Evolutionary conservation across 2,888 invertebrate species (phyloP), one percentile per base, ranked within the genome.

Genomic region (Cantharis lateralis): DNA sequence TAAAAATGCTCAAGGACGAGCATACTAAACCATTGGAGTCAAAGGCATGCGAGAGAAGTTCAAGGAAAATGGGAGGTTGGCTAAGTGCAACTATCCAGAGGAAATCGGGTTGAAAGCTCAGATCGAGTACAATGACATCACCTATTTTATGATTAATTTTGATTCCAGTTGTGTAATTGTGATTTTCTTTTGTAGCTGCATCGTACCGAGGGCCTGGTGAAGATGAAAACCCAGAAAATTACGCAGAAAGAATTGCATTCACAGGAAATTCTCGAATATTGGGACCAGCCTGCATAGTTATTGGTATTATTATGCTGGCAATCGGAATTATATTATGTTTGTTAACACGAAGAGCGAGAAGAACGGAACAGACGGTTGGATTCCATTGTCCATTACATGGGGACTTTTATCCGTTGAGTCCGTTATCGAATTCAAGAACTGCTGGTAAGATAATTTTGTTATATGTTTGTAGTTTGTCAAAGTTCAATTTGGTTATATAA

Each of bases 361-460:
- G 91, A 72, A 89, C 92, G 62, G 93, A 93, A 83, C 91, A 93
- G 74, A 90, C 93, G 66, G 90, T 94, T 78, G 94, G 94, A 74
- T 94, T 94, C 89, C 94, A 94, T 87, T 94, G 94, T 87, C 94
- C 94, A 26, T 90, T 94, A 68, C 94, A 94, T 83, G 94, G 94
- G 7, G 94, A 94, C 88, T 94, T 94, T 87, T 94, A 93, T 85
- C 94, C 94, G 3, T 88, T 93, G 62, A 93, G 93, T 85, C 93
- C 93, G 20, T 91, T 92, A 77, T 91, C 90, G 76, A 87, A 87
- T 82, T 87, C 87, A 75, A 86, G 84, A 82, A 87, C 87, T 70
- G 83, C 87, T 79, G 87, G 88, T 88, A 80, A 86, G 85, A 48
- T 48, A 48, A 48, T 9, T n/a, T 48, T n/a, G n/a, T 48, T 48